Percentiles rank a stretch among this genome's conserved stretches.
Evolutionary conservation across 2,888 invertebrate species (phyloP).

Genomic region (Anthrax anthrax): DNA sequence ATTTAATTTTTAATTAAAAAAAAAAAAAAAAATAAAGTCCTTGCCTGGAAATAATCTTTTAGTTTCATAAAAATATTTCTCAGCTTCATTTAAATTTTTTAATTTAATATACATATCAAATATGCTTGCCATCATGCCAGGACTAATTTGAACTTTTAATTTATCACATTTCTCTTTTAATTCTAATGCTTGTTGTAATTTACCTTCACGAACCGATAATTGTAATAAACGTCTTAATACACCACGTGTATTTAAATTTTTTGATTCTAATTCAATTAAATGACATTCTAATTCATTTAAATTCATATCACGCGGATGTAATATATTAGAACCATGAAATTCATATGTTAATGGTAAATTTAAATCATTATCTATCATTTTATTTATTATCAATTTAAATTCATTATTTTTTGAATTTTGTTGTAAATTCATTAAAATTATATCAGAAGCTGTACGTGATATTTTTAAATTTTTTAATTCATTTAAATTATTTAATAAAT

Average conservation of each 20-base stretch:
- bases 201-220: constrained; percentile 40
- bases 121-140: constrained; percentile 51
- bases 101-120: constrained; percentile 45
- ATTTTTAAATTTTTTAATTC: constrained; percentile 28
- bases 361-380: constrained; percentile 32
- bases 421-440: constrained; percentile 25
- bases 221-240: constrained; percentile 47
- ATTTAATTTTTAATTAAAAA: not conserved
- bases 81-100: constrained; percentile 41
- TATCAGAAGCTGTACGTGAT: constrained; percentile 37
- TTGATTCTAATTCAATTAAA: constrained; percentile 47
- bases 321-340: constrained; percentile 27
- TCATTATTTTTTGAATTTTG: not conserved
- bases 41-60: constrained; percentile 36
- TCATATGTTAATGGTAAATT: constrained; percentile 25
- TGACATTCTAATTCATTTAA: constrained; percentile 47
- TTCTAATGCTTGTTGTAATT: constrained; percentile 40
- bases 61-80: constrained; percentile 38
- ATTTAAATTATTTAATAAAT: constrained; percentile 34
- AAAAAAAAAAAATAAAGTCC: not conserved
- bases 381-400: constrained; percentile 12
- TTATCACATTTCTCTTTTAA: constrained; percentile 40
- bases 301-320: constrained; percentile 47
- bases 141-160: constrained; percentile 40
- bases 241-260: constrained; percentile 51